Conservation (phyloP, 2,888 invertebrate genomes). For the Latheticus oryzae region DNA sequence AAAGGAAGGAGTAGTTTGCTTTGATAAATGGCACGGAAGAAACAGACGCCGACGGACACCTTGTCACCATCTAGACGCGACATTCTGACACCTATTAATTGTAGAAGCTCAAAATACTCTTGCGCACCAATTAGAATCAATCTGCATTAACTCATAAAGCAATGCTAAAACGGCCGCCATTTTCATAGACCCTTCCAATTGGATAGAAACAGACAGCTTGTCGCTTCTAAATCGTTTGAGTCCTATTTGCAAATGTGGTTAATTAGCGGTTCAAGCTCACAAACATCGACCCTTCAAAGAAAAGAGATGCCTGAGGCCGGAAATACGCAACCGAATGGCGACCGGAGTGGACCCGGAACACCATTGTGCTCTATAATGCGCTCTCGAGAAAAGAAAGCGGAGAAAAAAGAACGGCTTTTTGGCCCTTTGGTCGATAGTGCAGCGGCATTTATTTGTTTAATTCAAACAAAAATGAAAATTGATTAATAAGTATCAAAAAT, state of each 20-base stretch:
- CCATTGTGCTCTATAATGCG: constrained; percentile 43
- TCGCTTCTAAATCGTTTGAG: constrained; percentile 44
- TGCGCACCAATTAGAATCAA: neutral
- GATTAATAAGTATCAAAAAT: too few relatives aligned
- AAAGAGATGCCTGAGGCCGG: constrained; percentile 42
- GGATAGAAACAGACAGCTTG: constrained; percentile 51
- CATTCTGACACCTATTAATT: constrained; percentile 38
- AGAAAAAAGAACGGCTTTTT: too few relatives aligned
- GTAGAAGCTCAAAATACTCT: constrained; percentile 8
- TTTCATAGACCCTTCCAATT: neutral
- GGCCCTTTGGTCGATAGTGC: constrained; percentile 47
- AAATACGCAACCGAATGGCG: constrained; percentile 41
- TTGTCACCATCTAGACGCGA: constrained; percentile 35
- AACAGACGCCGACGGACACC: constrained; percentile 31
- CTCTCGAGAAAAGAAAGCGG: constrained; percentile 44
- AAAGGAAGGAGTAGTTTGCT: constrained; percentile 19
- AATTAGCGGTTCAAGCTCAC: constrained; percentile 52
- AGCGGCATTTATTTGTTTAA: too few relatives aligned
- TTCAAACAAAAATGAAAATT: too few relatives aligned
- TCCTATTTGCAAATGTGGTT: constrained; percentile 55
- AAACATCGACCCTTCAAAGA: constrained; percentile 43
- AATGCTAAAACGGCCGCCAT: constrained; percentile 1
- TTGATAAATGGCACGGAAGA: constrained; percentile 40
- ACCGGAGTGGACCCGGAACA: constrained; percentile 43
- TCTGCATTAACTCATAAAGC: neutral